Evolutionary conservation across 2,113 vertebrate genomes (phyloP).

Genomic region (Tachycineta bicolor): DNA sequence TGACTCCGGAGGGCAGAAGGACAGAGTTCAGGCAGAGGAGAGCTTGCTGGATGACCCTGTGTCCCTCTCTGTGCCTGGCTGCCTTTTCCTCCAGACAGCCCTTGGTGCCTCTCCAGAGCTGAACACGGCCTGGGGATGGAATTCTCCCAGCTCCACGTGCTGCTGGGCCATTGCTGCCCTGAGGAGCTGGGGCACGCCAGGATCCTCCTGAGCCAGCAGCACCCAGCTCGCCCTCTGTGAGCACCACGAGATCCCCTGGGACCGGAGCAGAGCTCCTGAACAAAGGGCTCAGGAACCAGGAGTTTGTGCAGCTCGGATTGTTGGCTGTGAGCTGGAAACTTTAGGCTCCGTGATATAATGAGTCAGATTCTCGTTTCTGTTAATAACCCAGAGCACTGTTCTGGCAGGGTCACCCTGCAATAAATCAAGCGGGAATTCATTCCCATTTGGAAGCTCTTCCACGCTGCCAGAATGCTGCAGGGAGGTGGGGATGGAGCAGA

Average conservation of each 20-base stretch:
- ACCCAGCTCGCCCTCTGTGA: neutral
- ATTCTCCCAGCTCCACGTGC: neutral
- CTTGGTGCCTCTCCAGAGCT: constrained; percentile 7
- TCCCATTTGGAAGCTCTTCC: constrained; percentile 25
- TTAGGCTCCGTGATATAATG: constrained; percentile 2
- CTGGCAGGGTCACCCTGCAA: constrained; percentile 6
- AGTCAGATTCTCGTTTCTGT: constrained; percentile 54
- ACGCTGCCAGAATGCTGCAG: neutral
- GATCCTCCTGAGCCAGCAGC: neutral
- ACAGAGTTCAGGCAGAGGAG: neutral
- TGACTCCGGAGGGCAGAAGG: neutral
- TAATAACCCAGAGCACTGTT: constrained; percentile 58
- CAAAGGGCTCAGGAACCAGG: neutral
- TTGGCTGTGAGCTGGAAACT: constrained; percentile 25
- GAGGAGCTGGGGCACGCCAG: neutral
- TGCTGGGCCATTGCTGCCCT: neutral
- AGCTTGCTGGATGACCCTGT: neutral
- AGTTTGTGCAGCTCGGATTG: neutral
- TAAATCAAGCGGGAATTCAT: constrained; percentile 14
- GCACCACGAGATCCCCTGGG: neutral
- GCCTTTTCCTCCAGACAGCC: neutral
- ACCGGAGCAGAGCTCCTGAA: neutral
- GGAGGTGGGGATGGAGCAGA: neutral
- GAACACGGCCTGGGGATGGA: neutral
- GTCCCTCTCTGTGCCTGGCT: neutral